Conservation (phyloP, 2,113 vertebrate species). For the Callospermophilus lateralis region DNA sequence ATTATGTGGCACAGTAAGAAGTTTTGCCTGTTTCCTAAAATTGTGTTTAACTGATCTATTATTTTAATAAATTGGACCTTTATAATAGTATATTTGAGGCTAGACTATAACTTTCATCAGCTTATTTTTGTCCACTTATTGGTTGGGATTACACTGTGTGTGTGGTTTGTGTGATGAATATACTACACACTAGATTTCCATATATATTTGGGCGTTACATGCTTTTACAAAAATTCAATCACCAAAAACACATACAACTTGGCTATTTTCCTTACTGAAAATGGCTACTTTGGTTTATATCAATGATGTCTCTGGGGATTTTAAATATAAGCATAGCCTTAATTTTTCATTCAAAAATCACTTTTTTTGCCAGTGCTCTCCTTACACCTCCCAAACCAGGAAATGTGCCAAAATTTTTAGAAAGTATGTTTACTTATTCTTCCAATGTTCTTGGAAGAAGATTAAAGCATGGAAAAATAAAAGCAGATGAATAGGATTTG, state of each 20-base stretch:
- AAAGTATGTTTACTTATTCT: conserved; percentile 68
- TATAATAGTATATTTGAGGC: conserved; percentile 17
- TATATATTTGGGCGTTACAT: background rate
- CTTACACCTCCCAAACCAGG: conserved; percentile 51
- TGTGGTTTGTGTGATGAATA: conserved; percentile 10
- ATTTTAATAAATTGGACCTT: conserved; percentile 64
- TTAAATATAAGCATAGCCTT: conserved; percentile 62
- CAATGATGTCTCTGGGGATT: conserved; percentile 53
- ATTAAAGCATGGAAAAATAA: conserved; percentile 71
- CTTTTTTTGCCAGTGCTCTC: conserved; percentile 51
- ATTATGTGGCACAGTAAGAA: background rate
- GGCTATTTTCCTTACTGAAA: conserved; percentile 64
- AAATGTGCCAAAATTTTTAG: conserved; percentile 73
- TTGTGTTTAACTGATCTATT: conserved; percentile 55
- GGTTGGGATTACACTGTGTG: background rate
- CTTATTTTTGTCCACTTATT: conserved; percentile 58
- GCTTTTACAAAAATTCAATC: background rate
- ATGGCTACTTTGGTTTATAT: conserved; percentile 59
- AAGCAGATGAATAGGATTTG: conserved; percentile 65
- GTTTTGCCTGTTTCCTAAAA: conserved; percentile 58
- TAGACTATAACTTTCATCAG: conserved; percentile 49
- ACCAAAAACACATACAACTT: conserved; percentile 54
- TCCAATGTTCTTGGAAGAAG: conserved; percentile 71
- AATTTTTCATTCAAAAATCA: conserved; percentile 71
- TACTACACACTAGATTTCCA: background rate